Base-by-base conservation (phyloP, 2,888 invertebrate species). In the Pristionchus maxplancki region DNA sequence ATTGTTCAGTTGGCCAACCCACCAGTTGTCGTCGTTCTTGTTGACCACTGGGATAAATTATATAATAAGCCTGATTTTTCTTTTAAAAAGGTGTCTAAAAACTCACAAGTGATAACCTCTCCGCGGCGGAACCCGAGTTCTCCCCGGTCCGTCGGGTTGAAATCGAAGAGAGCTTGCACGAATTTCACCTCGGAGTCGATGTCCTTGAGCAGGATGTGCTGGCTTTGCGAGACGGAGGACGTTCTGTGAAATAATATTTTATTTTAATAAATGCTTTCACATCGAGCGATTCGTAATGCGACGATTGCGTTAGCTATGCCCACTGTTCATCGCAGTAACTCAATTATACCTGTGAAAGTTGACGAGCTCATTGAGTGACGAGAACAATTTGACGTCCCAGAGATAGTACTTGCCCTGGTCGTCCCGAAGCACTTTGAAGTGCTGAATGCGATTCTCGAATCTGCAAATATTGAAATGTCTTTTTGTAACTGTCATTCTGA, bases 391-490 rank as follows among this genome's bases (percentile, higher is more conserved):
- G 90, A 98, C 98, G 93, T 98, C 98, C 99, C 99, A 99, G 91
- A 99, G 96, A 96, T 99, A 99, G 96, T 99, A 99, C 96, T 99
- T 98, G 95, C 99, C 98, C 94, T 97, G 97, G 93, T 98, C 97
- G 95, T 99, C 99, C 93, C 99, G 96, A 93, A 99, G 96, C 90
- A 99, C 98, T 96, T 98, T 98, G 95, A 98, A 98, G 95, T 98
- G 98, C 95, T 98, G 98, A 85, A 98, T 98, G 92, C 92, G 90
- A 37, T 94, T 91, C 88, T 94, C 91, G 88, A 92, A 94, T 81
- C 93, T 91, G 89, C 87, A 93, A 89, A 64, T 2, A 50, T 15
- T 13, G 11, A 15, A 50, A n/a, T n/a, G n/a, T 50, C 13, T 48
- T 48, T 13, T 13, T 9, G 8, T 9, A 64, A 64, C 97, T 96